A percentile compares a stretch with the other conserved stretches of the same genome.
Conservation (phyloP, 1,140 invertebrate genomes). For the Cyphomyrmex costatus region DNA sequence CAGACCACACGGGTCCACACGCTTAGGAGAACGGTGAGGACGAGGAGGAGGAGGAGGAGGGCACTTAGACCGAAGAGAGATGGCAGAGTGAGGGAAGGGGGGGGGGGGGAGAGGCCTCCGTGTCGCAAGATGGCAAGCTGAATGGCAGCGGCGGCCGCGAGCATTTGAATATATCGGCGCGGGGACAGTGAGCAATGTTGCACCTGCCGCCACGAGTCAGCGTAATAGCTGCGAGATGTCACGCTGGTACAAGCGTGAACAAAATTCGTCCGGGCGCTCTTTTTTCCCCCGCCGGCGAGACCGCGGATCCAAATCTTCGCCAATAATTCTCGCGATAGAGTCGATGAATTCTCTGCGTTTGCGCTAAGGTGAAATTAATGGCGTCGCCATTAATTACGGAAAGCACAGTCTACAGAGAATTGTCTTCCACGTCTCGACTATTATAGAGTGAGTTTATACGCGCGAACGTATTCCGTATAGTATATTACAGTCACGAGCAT, state of each 20-base stretch:
- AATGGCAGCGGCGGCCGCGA: conserved; percentile 62
- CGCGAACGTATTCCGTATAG: neutral
- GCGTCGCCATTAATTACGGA: neutral
- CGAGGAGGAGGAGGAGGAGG: conserved; percentile 53
- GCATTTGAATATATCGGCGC: conserved; percentile 82
- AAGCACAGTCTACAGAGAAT: too few species aligned
- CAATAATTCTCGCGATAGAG: neutral
- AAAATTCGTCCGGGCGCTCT: conserved; percentile 60
- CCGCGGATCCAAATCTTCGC: neutral
- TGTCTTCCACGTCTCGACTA: neutral
- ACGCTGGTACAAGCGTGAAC: conserved; percentile 76
- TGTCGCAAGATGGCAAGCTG: conserved; percentile 74
- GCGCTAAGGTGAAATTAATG: neutral
- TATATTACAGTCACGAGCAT: neutral
- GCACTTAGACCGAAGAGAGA: conserved; percentile 44
- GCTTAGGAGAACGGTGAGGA: conserved; percentile 12
- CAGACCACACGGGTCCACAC: neutral
- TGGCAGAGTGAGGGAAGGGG: conserved; percentile 53
- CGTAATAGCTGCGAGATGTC: conserved; percentile 84
- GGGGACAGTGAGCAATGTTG: conserved; percentile 85
- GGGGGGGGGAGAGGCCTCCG: too few species aligned
- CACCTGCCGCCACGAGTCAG: conserved; percentile 83
- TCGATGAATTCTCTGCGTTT: neutral
- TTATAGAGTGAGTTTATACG: neutral
- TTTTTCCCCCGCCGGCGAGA: neutral